A percentile compares a stretch with the other conserved stretches of the same genome.
Conservation (phyloP, 1,140 invertebrate species). For the Drosophila navojoa region DNA sequence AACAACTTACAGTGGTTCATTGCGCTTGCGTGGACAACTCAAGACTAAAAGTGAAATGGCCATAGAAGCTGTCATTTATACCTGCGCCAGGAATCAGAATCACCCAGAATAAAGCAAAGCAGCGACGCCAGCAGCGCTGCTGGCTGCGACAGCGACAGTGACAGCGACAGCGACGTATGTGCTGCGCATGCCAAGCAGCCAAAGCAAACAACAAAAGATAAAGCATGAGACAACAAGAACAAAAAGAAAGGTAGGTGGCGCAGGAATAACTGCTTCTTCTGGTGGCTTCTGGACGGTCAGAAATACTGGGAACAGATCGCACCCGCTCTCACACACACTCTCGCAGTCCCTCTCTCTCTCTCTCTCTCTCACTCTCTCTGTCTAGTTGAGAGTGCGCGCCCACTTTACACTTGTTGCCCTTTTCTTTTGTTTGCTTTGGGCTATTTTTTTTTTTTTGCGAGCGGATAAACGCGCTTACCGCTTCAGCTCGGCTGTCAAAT, state of each 20-base stretch:
- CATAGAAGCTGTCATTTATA: constrained; percentile 73
- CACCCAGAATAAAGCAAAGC: constrained; percentile 25
- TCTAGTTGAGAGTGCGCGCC: neutral
- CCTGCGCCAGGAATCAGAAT: constrained; percentile 61
- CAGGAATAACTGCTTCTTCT: constrained; percentile 40
- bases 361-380: constrained; percentile 2
- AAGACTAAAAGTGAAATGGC: constrained; percentile 80
- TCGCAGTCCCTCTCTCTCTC: constrained; percentile 1
- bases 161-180: constrained; percentile 21
- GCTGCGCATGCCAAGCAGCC: constrained; percentile 57
- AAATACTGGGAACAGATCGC: constrained; percentile 57
- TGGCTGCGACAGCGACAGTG: constrained; percentile 19
- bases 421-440: neutral
- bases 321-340: constrained; percentile 15
- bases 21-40: constrained; percentile 65
- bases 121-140: neutral
- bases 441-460: constrained; percentile 3
- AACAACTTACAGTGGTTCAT: constrained; percentile 65
- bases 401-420: constrained; percentile 31
- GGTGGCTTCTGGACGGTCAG: constrained; percentile 28
- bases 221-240: constrained; percentile 10
- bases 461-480: neutral
- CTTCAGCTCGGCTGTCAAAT: constrained; percentile 56
- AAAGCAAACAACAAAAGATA: constrained; percentile 12
- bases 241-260: constrained; percentile 50